Base-by-base conservation (phyloP, 1,140 invertebrate species). In the Myzus persicae region DNA sequence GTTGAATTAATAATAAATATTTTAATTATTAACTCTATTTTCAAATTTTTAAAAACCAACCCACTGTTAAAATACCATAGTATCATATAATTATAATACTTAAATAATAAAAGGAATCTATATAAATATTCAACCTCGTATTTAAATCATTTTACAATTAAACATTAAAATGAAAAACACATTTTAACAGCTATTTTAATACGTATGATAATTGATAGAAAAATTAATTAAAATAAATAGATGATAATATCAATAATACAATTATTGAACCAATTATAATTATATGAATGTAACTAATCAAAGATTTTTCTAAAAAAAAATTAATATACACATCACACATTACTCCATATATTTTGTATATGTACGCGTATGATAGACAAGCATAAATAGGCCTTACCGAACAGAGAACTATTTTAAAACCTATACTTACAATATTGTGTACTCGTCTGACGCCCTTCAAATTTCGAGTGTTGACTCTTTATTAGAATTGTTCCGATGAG, bases 401-500 rank as follows among this genome's bases (percentile, higher is more conserved):
- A 89, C 8, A 54, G 87, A 89, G 8, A 89, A 54, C 87, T n/a
- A 40, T 38, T 36, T 51, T 76, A 0, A 76, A 18, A n/a, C 59
- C 59, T 36, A 76, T n/a, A 76, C n/a, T n/a, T 76, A 76, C 14
- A n/a, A 76, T 76, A 54, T 89, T 40, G 22, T 82, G 44, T 82
- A 44, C 22, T 31, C 44, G 81, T 48, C 7, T 81, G 20, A 81
- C 44, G 90, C 90, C 90, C 90, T 91, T 91, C 90, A 91, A 91
- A 46, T 81, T 46, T 91, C n/a, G 4, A 91, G 44, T 91, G 44
- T 91, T 82, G 90, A 91, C n/a, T 82, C 2, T 81, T 48, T 91
- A 81, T 54, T 40, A 89, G 87, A 89, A 51, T 76, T 76, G 44
- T 90, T n/a, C 59, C 9, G 31, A 40, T 18, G 7, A 91, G 54